These are phyloP conservation scores for Turnix velox DNA, from an alignment of 2,113 vertebrate genomes.

Conservation along the genomic window DNA sequence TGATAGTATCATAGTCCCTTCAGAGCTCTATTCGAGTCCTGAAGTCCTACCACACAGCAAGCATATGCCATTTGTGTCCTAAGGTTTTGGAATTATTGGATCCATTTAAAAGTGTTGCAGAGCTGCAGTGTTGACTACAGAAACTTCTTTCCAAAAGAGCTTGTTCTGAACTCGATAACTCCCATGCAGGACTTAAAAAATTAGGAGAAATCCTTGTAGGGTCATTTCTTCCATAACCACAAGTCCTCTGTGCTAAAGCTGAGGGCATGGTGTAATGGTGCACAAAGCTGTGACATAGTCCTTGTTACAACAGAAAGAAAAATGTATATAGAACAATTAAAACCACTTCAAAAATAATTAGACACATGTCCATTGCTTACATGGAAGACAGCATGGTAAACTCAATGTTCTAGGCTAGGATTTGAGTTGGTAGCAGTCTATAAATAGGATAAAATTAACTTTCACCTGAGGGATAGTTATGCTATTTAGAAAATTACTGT, in stretches of 20 bases:
- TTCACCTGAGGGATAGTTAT: neutral
- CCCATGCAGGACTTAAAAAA: neutral
- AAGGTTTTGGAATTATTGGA: neutral
- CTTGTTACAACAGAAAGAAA: neutral
- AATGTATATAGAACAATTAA: neutral
- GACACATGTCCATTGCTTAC: neutral
- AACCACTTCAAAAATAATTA: neutral
- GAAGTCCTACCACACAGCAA: neutral
- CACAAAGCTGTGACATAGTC: neutral
- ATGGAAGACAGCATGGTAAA: neutral
- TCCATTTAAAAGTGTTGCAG: neutral
- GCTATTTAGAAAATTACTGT: constrained; percentile 14
- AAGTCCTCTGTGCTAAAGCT: neutral
- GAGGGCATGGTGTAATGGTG: neutral
- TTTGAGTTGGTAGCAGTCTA: constrained; percentile 1
- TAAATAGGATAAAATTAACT: constrained; percentile 20
- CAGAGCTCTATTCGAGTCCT: neutral
- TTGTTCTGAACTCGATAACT: neutral
- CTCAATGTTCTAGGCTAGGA: neutral
- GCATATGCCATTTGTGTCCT: neutral
- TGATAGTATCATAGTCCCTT: neutral
- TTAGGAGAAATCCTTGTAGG: neutral
- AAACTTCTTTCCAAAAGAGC: neutral
- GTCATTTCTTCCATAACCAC: neutral
- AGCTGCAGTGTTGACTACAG: neutral